Evolutionary conservation across 64 coral and sea anemone species (phyloP).

Genomic region (Stylophora pistillata): DNA sequence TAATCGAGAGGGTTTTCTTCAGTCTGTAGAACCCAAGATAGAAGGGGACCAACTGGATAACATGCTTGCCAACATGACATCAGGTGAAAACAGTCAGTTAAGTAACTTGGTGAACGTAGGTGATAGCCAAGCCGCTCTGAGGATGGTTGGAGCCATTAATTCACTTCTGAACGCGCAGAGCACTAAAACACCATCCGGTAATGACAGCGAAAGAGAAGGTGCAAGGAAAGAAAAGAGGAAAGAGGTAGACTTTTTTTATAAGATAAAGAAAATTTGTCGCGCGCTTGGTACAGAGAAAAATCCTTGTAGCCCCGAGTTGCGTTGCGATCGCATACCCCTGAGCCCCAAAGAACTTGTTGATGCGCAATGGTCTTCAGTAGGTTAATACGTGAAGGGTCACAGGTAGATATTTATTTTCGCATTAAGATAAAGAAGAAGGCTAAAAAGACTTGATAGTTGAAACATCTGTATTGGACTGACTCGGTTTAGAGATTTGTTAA

Average conservation of each 20-base stretch:
- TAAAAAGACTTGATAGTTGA: too few relatives aligned
- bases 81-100: conserved; percentile 32
- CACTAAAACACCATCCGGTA: not conserved
- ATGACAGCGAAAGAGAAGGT: not conserved
- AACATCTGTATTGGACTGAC: too few relatives aligned
- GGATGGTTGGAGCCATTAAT: conserved; percentile 8
- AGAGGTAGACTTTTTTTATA: not conserved
- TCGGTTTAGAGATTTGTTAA: too few relatives aligned
- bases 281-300: too few relatives aligned
- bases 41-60: not conserved
- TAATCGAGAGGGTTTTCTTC: not conserved
- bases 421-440: too few relatives aligned
- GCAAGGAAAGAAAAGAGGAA: conserved; percentile 27
- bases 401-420: too few relatives aligned
- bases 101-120: conserved; percentile 7
- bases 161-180: conserved; percentile 24
- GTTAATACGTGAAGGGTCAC: too few relatives aligned
- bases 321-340: too few relatives aligned
- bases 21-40: conserved; percentile 29
- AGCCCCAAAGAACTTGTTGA: too few relatives aligned
- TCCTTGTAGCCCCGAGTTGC: too few relatives aligned
- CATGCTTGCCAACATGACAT: conserved; percentile 29
- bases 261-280: too few relatives aligned
- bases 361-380: too few relatives aligned
- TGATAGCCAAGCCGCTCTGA: conserved; percentile 4